Evolutionary conservation across 1,140 invertebrate genomes (phyloP), one percentile per base, ranked within the genome.

Genomic region (Anoplolepis gracilipes): DNA sequence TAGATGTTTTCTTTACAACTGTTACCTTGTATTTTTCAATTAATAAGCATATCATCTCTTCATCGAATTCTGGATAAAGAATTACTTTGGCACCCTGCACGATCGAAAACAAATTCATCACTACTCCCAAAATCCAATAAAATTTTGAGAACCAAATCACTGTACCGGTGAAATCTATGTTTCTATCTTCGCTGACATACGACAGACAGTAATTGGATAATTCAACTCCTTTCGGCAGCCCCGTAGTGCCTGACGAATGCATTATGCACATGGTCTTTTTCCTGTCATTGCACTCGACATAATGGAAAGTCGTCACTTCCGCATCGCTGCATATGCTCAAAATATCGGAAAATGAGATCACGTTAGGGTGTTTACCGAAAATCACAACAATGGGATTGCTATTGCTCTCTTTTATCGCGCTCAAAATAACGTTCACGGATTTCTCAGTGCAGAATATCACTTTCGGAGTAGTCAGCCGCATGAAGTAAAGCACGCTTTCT

Each of bases 151-250:
- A 93, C 84, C 89, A 88, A 22, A 94, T 0, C 22, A 93, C 25
- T 0, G 33, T 19, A 7, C 13, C 10, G 1, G 33, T n/a, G 3
- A 79, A 4, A 0, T 55, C 2, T 0, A 76, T 22, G 3, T 0
- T 4, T 5, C n/a, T 19, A 0, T 11, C 1, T 0, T 59, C 11
- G 0, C 30, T 8, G 2, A 69, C 7, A 4, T 57, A 0, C 1
- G 85, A 25, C n/a, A 67, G 1, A 8, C 22, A 1, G 1, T 76
- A 70, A 84, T 97, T 97, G 2, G 96, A 96, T 3, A 97, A 89
- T 90, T 96, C 96, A 0, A 97, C 97, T 13, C 97, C 97, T 93
- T 98, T 98, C 0, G 97, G 97, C 36, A 96, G 92, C 59, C 97
- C 97, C 57, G 97, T 97, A 2, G 97, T 97, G 5, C 97, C 97